Percentiles rank a stretch among this genome's conserved stretches.
These are phyloP conservation scores for Cyprinus carpio DNA, from an alignment of 2,113 vertebrate species.

Conservation along the genomic window DNA sequence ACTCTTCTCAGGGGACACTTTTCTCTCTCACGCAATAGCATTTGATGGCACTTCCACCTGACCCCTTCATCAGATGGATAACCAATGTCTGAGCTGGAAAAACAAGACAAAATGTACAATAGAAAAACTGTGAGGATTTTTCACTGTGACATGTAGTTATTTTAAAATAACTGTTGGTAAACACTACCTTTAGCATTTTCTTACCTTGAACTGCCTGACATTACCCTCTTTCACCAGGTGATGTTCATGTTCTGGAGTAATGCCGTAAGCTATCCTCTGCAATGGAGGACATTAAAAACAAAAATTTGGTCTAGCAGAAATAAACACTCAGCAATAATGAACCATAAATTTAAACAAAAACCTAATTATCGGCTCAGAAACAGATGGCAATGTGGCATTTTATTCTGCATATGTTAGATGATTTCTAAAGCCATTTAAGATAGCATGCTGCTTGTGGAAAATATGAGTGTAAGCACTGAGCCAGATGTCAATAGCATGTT, in stretches of 20 bases:
- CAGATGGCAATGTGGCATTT: constrained; percentile 12
- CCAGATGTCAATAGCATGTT: constrained; percentile 10
- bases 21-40: constrained; percentile 23
- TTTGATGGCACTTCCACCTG: constrained; percentile 6
- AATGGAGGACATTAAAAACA: constrained; percentile 52
- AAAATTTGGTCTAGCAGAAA: background rate
- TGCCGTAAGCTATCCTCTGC: constrained; percentile 92
- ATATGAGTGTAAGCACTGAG: background rate
- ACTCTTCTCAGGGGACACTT: constrained; percentile 39
- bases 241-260: constrained; percentile 94
- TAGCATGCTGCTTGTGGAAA: constrained; percentile 4
- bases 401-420: constrained; percentile 5
- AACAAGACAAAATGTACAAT: constrained; percentile 31
- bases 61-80: constrained; percentile 72
- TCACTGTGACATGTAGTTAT: background rate
- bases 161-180: background rate
- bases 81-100: constrained; percentile 77
- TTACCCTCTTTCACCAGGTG: constrained; percentile 90
- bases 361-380: background rate
- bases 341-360: constrained; percentile 6
- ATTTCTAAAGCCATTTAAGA: constrained; percentile 16
- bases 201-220: constrained; percentile 91
- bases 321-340: background rate
- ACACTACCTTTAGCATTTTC: background rate
- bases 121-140: background rate